Percentiles rank a stretch among this genome's conserved stretches.
Conservation (phyloP, 2,113 vertebrate species). For the Aramus guarauna region DNA sequence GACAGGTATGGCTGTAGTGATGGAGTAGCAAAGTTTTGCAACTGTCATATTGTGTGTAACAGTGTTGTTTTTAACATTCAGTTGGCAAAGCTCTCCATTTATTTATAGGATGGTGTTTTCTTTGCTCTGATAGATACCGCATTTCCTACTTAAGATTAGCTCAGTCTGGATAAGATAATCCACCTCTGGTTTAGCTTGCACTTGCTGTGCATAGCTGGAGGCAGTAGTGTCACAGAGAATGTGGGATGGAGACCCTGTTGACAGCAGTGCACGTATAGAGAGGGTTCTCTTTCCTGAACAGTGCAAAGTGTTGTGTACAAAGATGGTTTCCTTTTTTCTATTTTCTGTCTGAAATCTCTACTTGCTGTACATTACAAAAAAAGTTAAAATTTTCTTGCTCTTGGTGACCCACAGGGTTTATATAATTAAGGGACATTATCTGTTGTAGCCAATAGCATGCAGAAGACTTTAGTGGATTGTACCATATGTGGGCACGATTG, state of each 20-base stretch:
- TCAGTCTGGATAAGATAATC: background rate
- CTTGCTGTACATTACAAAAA: background rate
- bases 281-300: background rate
- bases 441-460: background rate
- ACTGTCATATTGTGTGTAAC: background rate
- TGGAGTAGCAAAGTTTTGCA: background rate
- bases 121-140: background rate
- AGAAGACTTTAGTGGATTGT: background rate
- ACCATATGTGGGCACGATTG: background rate
- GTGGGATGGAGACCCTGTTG: background rate
- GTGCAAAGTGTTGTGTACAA: background rate
- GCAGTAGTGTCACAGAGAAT: background rate
- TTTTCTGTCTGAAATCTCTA: background rate
- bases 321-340: background rate
- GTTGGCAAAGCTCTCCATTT: background rate
- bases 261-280: background rate
- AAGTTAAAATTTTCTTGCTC: background rate
- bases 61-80: background rate
- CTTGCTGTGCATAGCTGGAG: background rate
- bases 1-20: slow-evolving; percentile 84
- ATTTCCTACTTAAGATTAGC: background rate
- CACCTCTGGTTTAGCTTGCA: background rate
- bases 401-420: background rate
- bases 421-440: background rate
- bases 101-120: background rate